phyloP scores from a whole-genome alignment of 2,888 invertebrate species.

The Hartigia nigra region DNA sequence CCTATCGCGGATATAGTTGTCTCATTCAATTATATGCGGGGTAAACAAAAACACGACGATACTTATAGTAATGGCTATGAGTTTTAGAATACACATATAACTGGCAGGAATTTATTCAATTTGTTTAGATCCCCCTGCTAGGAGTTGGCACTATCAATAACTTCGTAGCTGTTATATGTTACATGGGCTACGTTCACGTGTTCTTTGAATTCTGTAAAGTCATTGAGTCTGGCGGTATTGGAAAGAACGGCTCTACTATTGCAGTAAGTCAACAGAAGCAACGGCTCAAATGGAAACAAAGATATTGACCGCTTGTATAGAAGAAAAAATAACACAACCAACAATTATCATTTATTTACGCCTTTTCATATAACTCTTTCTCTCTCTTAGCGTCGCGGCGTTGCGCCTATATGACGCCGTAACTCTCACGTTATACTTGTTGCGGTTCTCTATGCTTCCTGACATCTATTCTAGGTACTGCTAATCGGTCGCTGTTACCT shows the following conservation, averaged over 20 bases:
- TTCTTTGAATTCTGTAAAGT: slow-evolving; percentile 77
- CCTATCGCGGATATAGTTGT: too few relatives aligned
- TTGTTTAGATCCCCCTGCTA: slow-evolving; percentile 60
- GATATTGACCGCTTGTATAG: slow-evolving; percentile 18
- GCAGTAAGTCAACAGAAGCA: slow-evolving; percentile 79
- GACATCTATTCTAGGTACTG: background rate
- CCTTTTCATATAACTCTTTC: background rate
- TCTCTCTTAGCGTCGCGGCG: background rate
- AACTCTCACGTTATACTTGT: background rate
- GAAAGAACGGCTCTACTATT: slow-evolving; percentile 96
- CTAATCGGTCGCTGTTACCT: background rate
- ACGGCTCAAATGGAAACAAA: slow-evolving; percentile 13
- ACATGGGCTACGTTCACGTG: slow-evolving; percentile 74
- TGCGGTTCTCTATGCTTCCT: background rate
- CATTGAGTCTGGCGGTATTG: slow-evolving; percentile 87
- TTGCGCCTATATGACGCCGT: background rate
- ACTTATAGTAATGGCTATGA: too few relatives aligned
- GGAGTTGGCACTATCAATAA: slow-evolving; percentile 55
- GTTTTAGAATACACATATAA: too few relatives aligned
- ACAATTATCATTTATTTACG: background rate
- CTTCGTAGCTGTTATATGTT: slow-evolving; percentile 68
- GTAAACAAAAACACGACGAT: too few relatives aligned
- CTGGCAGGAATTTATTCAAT: slow-evolving; percentile 39
- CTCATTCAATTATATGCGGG: too few relatives aligned
- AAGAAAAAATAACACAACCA: slow-evolving; percentile 1